Evolutionary conservation across 2,113 vertebrate species (phyloP).

Genomic region (Pandion haliaetus): DNA sequence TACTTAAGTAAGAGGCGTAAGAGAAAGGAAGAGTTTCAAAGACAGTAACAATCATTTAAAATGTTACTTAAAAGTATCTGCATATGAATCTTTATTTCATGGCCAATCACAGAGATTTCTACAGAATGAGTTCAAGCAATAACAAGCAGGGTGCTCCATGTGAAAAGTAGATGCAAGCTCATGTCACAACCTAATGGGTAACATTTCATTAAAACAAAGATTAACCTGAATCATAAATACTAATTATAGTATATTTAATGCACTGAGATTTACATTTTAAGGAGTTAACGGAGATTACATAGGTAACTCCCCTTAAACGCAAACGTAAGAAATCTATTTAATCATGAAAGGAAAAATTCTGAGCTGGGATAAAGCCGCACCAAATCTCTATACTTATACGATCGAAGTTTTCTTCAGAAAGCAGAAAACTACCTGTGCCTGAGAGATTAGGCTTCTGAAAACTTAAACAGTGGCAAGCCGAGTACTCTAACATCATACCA

Average conservation of each 20-base stretch:
- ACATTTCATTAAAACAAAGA: background rate
- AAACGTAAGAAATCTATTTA: background rate
- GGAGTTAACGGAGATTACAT: background rate
- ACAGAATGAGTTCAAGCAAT: background rate
- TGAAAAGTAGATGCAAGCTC: background rate
- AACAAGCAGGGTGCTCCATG: background rate
- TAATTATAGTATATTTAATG: background rate
- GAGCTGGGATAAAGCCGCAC: background rate
- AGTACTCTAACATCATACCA: rapidly evolving
- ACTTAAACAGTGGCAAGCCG: rapidly evolving
- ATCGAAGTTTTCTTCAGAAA: background rate
- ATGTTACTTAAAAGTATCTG: background rate
- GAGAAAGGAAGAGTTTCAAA: background rate
- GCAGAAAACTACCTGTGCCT: background rate
- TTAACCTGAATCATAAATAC: background rate
- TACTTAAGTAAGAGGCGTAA: background rate
- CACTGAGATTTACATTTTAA: background rate
- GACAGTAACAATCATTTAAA: background rate
- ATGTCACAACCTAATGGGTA: background rate
- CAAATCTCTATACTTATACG: background rate
- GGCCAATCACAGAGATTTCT: background rate
- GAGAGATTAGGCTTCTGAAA: background rate
- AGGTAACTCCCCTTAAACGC: background rate
- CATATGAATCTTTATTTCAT: background rate
- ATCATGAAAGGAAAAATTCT: background rate